These are phyloP conservation scores for Amphiduros pacificus DNA, from an alignment of 2,888 invertebrate genomes.

Conservation along the genomic window DNA sequence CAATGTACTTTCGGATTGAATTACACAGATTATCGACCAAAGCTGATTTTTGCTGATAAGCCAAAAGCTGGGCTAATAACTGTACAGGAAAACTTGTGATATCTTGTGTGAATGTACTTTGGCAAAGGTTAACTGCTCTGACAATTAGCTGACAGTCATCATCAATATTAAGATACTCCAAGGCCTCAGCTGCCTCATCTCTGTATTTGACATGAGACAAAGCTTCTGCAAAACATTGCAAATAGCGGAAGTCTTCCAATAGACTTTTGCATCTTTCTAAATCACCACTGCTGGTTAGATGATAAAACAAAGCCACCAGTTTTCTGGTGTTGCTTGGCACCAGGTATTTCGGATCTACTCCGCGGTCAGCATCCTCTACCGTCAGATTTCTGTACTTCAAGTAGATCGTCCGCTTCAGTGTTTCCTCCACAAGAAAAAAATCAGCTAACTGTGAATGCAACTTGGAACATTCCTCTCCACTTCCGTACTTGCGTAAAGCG, in stretches of 20 bases:
- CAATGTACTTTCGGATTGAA: no score
- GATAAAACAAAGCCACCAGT: conserved; percentile 41
- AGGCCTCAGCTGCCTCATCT: neutral
- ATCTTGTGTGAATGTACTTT: neutral
- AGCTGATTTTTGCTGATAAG: neutral
- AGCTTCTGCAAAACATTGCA: no score
- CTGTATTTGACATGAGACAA: no score
- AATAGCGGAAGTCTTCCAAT: conserved; percentile 41
- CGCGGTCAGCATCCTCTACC: conserved; percentile 45
- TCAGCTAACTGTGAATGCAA: conserved; percentile 5
- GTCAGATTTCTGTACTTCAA: conserved; percentile 39
- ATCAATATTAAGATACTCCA: conserved; percentile 76
- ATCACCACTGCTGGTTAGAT: conserved; percentile 33
- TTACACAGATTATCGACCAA: conserved; percentile 6
- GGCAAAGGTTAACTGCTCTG: conserved; percentile 20
- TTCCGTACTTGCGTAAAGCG: conserved; percentile 38
- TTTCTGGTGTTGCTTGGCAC: conserved; percentile 37
- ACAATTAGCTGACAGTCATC: conserved; percentile 76
- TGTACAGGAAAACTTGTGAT: conserved; percentile 6
- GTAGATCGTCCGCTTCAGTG: conserved; percentile 40
- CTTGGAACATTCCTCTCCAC: conserved; percentile 14
- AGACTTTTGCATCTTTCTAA: conserved; percentile 32
- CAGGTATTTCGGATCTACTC: conserved; percentile 37
- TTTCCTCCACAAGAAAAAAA: conserved; percentile 19
- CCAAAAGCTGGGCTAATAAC: conserved; percentile 2